phyloP scores from a whole-genome alignment of 2,888 invertebrate species.

The Operophtera brumata region DNA sequence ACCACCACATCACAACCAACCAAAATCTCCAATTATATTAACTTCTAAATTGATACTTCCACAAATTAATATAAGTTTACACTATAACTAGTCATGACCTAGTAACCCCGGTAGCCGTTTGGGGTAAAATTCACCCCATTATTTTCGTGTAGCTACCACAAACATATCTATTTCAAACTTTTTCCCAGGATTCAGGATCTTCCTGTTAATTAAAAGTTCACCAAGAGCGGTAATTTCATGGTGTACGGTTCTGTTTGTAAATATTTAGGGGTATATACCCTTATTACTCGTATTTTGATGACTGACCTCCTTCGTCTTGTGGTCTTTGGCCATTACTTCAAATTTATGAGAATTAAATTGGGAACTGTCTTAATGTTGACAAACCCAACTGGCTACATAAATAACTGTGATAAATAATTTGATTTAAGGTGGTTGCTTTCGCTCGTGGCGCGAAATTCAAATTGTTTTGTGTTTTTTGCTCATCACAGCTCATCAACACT shows the following conservation, averaged over 20 bases:
- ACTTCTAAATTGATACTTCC: slow-evolving; percentile 9
- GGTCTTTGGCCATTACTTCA: neutral
- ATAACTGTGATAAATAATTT: no score
- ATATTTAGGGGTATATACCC: slow-evolving; percentile 30
- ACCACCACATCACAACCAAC: no score
- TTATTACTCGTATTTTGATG: slow-evolving; percentile 28
- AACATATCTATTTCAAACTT: slow-evolving; percentile 16
- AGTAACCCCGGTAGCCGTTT: slow-evolving; percentile 16
- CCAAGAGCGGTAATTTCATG: slow-evolving; percentile 39
- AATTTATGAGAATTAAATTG: no score
- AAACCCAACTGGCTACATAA: no score
- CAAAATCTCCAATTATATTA: neutral
- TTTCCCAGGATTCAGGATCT: slow-evolving; percentile 41
- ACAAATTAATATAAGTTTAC: neutral
- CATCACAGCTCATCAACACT: no score
- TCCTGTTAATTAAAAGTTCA: slow-evolving; percentile 32
- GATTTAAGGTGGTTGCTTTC: no score
- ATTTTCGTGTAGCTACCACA: slow-evolving; percentile 5
- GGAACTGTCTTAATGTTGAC: no score
- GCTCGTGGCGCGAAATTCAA: no score
- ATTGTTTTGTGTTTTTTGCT: no score
- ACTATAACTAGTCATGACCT: slow-evolving; percentile 20
- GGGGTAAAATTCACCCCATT: slow-evolving; percentile 9
- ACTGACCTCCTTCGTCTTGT: slow-evolving; percentile 7
- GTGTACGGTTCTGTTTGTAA: slow-evolving; percentile 33